A percentile compares a stretch with the other conserved stretches of the same genome.
Evolutionary conservation across 1,140 invertebrate species (phyloP).

Genomic region (Thaumatotibia leucotreta): DNA sequence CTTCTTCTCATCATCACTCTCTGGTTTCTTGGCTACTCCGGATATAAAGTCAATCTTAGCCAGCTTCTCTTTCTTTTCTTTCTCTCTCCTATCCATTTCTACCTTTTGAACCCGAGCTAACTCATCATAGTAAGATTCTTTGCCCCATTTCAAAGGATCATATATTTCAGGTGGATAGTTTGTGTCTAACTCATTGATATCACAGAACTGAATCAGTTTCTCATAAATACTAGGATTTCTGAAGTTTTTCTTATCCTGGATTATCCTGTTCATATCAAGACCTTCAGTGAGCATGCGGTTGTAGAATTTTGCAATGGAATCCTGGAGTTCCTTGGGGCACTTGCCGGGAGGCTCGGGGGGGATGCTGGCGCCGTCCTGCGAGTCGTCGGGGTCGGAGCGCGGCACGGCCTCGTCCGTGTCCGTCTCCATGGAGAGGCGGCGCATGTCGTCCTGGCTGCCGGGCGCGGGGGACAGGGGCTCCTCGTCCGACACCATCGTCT

Average conservation of each 20-base stretch:
- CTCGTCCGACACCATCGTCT: conserved; percentile 87
- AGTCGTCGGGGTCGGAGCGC: conserved; percentile 78
- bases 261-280: conserved; percentile 92
- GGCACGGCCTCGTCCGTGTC: conserved; percentile 77
- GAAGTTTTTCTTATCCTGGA: conserved; percentile 94
- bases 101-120: conserved; percentile 91
- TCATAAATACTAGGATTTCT: conserved; percentile 98
- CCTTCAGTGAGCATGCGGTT: conserved; percentile 86
- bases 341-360: conserved; percentile 90
- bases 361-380: conserved; percentile 84
- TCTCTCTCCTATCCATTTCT: conserved; percentile 95
- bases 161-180: conserved; percentile 96
- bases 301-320: conserved; percentile 89
- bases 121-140: conserved; percentile 96
- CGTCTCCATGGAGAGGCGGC: conserved; percentile 58
- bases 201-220: conserved; percentile 95
- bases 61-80: conserved; percentile 90
- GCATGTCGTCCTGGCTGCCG: conserved; percentile 64
- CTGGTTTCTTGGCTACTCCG: conserved; percentile 85
- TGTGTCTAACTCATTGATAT: conserved; percentile 96
- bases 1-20: conserved; percentile 84
- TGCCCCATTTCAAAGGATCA: conserved; percentile 93
- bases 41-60: conserved; percentile 93
- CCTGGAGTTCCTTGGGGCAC: conserved; percentile 87
- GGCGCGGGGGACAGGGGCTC: conserved; percentile 75